Evolutionary conservation across 2,888 invertebrate genomes (phyloP).

Genomic region (Shargacucullia verbasci): DNA sequence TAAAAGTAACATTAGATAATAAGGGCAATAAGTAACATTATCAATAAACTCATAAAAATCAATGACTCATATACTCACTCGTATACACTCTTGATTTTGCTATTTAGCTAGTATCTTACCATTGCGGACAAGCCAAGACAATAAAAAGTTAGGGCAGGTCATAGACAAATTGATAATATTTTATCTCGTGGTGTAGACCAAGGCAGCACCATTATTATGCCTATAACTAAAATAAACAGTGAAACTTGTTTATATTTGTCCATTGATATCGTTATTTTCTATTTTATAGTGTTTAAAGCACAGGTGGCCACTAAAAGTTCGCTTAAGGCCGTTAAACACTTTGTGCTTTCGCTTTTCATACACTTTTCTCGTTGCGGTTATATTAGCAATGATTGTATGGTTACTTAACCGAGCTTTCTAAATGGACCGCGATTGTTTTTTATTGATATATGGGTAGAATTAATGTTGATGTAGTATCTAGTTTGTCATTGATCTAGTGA

Average conservation of each 20-base stretch:
- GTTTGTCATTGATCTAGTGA: no score
- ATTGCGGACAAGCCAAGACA: background rate
- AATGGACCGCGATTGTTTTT: constrained; percentile 32
- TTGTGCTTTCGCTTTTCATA: constrained; percentile 42
- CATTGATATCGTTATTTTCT: background rate
- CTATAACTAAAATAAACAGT: background rate
- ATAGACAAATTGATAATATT: constrained; percentile 1
- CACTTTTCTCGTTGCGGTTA: constrained; percentile 47
- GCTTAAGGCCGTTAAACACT: constrained; percentile 15
- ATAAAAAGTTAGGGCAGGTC: background rate
- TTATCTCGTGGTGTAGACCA: background rate
- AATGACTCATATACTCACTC: no score
- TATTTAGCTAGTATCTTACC: no score
- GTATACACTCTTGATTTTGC: no score
- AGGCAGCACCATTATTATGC: constrained; percentile 4
- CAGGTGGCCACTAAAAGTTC: constrained; percentile 30
- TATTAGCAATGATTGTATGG: constrained; percentile 28
- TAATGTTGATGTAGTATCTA: no score
- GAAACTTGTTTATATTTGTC: background rate
- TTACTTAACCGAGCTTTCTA: constrained; percentile 47
- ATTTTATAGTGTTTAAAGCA: background rate
- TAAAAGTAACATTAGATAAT: no score
- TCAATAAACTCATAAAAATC: no score
- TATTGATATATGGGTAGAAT: background rate
- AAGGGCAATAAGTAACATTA: no score